Evolutionary conservation across 2,113 vertebrate species (phyloP).

Genomic region (Entelurus aequoreus): DNA sequence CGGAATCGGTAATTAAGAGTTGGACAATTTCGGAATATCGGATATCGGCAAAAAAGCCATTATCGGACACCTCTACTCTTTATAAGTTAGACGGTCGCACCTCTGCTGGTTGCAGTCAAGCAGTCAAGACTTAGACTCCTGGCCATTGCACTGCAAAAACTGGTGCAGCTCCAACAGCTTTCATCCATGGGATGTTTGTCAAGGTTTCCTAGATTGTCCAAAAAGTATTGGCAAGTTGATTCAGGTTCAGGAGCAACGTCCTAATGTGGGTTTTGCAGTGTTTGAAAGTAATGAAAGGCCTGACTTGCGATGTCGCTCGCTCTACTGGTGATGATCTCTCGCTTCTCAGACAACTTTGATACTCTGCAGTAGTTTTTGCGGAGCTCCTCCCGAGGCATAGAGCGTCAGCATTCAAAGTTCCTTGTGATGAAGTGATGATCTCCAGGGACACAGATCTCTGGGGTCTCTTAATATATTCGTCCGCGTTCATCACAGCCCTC

Average conservation of each 20-base stretch:
- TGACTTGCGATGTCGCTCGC: conserved; percentile 4
- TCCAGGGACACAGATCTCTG: conserved; percentile 42
- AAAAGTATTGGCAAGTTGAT: background rate
- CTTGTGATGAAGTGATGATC: conserved; percentile 54
- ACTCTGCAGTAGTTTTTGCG: conserved; percentile 27
- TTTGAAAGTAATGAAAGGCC: conserved; percentile 9
- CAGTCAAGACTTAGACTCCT: too few relatives aligned
- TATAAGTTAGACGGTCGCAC: background rate
- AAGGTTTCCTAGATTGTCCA: too few relatives aligned
- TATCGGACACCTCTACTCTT: too few relatives aligned
- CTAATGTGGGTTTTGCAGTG: conserved; percentile 1
- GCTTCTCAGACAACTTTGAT: conserved; percentile 43
- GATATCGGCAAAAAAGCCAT: too few relatives aligned
- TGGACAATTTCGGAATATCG: too few relatives aligned
- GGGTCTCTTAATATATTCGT: conserved; percentile 45
- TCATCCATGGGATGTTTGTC: background rate
- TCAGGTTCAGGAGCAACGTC: background rate
- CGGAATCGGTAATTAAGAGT: too few relatives aligned
- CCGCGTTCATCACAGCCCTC: conserved; percentile 40
- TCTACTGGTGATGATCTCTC: conserved; percentile 19
- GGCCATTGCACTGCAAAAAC: too few relatives aligned
- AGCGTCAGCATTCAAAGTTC: conserved; percentile 43
- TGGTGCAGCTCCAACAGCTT: background rate
- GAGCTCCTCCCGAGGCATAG: conserved; percentile 32
- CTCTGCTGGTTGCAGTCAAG: background rate